Evolutionary conservation across 1,140 invertebrate species (phyloP), one percentile per base, ranked within the genome.

Genomic region (Drosophila bocqueti): DNA sequence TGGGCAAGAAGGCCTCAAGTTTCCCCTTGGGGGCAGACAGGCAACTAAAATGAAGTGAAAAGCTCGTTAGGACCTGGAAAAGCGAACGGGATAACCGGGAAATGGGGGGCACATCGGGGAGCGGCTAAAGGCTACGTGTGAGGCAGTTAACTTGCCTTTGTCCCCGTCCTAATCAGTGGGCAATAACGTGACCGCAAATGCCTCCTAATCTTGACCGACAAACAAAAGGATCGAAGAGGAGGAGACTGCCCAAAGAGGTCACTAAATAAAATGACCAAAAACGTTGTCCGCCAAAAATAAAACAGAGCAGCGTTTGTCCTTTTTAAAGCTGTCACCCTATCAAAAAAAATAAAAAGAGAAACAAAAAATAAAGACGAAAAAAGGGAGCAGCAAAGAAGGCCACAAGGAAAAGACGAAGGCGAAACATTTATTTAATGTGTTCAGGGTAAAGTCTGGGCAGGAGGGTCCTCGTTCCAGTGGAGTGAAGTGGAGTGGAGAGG

Each of bases 381-480:
- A 77, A 72, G 42, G 76, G 45, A 40, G 49, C 60, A 65, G 58
- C 47, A 72, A 10, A 0, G 10, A 11, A 34, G 34, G 34, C 34
- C 34, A 34, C 34, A 34, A 84, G 76, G 68, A 81, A 66, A 65
- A 11, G 72, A 90, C 81, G 81, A 90, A 84, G 81, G 78, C 69
- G 81, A 90, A 90, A 90, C 85, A 90, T 90, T 90, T 90, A 90
- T 90, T 90, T 90, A 90, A 90, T 90, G 85, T 81, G 85, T 83
- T 90, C 59, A 21, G 85, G 81, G 77, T 49, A 62, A 74, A 63
- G 64, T 83, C 83, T 63, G 61, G 64, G 45, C 42, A 64, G 36
- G 40, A 61, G 52, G 65, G 36, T 57, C 58, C 59, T 46, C 15
- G 21, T 13, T 45, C 16, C n/a, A 26, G n/a, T 55, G n/a, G 38